Evolutionary conservation across 2,888 invertebrate species (phyloP).

Genomic region (Clepsis dumicolana): DNA sequence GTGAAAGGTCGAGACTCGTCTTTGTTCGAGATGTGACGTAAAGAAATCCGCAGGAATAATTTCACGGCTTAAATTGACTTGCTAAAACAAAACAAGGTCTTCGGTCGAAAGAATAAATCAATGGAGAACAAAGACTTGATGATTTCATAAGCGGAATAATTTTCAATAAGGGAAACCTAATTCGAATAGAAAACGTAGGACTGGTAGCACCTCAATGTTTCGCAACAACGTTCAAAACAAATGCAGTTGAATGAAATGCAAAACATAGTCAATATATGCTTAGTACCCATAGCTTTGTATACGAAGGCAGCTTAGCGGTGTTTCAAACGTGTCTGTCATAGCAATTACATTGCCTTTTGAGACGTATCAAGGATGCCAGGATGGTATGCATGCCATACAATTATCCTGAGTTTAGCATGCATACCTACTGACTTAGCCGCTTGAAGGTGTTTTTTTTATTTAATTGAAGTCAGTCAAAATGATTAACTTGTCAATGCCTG

Average conservation of each 20-base stretch:
- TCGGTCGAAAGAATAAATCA: conserved; percentile 31
- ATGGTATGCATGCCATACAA: conserved; percentile 60
- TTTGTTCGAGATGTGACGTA: conserved; percentile 33
- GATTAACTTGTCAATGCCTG: conserved; percentile 17
- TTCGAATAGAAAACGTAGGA: conserved; percentile 30
- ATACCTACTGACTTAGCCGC: conserved; percentile 46
- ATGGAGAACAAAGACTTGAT: conserved; percentile 32
- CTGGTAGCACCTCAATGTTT: conserved; percentile 26
- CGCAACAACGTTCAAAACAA: conserved; percentile 39
- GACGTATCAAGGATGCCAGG: conserved; percentile 50
- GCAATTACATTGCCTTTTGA: conserved; percentile 61
- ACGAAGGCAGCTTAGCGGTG: conserved; percentile 49
- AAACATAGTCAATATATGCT: conserved; percentile 21
- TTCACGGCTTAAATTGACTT: conserved; percentile 21
- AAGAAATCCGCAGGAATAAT: conserved; percentile 28
- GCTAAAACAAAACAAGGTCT: conserved; percentile 42
- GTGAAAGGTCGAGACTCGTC: conserved; percentile 26
- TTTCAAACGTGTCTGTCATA: conserved; percentile 57
- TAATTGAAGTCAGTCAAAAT: conserved; percentile 9
- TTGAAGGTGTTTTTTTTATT: conserved; percentile 30
- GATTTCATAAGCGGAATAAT: conserved; percentile 35
- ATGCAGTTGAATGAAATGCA: conserved; percentile 28
- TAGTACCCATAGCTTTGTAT: conserved; percentile 39
- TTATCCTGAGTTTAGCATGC: conserved; percentile 56
- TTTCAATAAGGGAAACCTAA: conserved; percentile 37